These are phyloP conservation scores for Gopherus evgoodei DNA, from an alignment of 2,113 vertebrate genomes.

Conservation along the genomic window DNA sequence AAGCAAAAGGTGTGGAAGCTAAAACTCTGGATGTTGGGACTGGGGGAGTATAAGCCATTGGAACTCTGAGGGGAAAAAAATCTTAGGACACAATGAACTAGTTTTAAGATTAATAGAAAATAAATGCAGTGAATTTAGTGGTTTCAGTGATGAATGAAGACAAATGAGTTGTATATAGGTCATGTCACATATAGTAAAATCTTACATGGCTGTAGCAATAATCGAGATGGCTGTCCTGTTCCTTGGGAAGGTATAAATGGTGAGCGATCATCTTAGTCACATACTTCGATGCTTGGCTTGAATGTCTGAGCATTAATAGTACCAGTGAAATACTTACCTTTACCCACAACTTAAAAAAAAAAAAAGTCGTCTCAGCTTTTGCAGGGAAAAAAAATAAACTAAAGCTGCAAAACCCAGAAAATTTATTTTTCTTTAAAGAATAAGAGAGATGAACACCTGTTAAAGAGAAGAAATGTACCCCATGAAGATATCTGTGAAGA, in stretches of 20 bases:
- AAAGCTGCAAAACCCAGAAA: not conserved
- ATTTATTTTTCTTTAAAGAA: constrained; percentile 79
- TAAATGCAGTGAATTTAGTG: not conserved
- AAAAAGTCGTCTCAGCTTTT: not conserved
- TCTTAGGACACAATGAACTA: not conserved
- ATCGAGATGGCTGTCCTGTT: not conserved
- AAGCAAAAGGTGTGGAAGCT: not conserved
- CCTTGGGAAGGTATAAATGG: not conserved
- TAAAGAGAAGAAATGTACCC: constrained; percentile 97
- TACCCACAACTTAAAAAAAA: too few relatives aligned
- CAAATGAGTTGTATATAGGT: not conserved
- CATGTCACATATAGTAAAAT: not conserved
- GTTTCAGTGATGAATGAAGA: not conserved
- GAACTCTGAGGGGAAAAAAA: not conserved
- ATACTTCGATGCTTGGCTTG: not conserved
- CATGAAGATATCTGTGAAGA: constrained; percentile 97
- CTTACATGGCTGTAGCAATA: not conserved
- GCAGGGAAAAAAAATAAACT: not conserved
- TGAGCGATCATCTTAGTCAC: not conserved
- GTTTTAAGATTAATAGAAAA: not conserved
- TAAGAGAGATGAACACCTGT: constrained; percentile 97
- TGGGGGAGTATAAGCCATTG: not conserved
- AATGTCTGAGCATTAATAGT: not conserved
- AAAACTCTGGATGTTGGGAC: not conserved
- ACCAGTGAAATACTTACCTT: not conserved